Evolutionary conservation across 1,140 invertebrate species (phyloP).

Genomic region (Pogonomyrmex californicus): DNA sequence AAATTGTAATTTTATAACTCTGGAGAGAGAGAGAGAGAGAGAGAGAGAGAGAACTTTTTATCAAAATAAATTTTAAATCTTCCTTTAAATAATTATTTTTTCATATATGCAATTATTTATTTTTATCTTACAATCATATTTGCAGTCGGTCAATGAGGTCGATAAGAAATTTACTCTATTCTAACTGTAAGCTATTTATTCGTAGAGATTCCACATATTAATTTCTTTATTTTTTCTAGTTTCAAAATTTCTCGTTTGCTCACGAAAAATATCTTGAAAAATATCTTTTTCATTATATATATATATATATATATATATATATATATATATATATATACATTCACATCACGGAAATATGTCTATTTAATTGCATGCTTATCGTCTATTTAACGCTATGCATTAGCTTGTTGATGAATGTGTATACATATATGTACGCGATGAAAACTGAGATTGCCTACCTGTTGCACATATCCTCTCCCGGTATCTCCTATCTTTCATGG

Average conservation of each 20-base stretch:
- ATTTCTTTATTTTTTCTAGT: neutral
- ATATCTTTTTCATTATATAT: too few species aligned
- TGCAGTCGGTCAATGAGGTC: neutral
- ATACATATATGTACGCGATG: neutral
- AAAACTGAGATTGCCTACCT: slow-evolving; percentile 71
- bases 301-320: too few species aligned
- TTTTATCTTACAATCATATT: neutral
- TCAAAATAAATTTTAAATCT: neutral
- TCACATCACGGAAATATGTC: neutral
- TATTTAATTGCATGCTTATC: slow-evolving; percentile 53
- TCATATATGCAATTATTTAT: neutral
- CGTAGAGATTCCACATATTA: too few species aligned
- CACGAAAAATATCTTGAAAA: slow-evolving; percentile 16
- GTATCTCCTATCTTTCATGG: neutral
- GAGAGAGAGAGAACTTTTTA: neutral
- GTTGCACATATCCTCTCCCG: slow-evolving; percentile 62
- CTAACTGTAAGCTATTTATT: too few species aligned
- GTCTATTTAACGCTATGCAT: slow-evolving; percentile 37
- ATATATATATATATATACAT: neutral
- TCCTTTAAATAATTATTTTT: neutral
- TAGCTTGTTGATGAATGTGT: slow-evolving; percentile 26
- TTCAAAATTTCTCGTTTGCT: neutral
- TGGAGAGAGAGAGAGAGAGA: too few species aligned
- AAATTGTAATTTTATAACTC: neutral
- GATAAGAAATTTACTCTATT: slow-evolving; percentile 63